Evolutionary conservation across 2,797 vertebrate species (phyloP).

Genomic region (Onychomys arenicola): DNA sequence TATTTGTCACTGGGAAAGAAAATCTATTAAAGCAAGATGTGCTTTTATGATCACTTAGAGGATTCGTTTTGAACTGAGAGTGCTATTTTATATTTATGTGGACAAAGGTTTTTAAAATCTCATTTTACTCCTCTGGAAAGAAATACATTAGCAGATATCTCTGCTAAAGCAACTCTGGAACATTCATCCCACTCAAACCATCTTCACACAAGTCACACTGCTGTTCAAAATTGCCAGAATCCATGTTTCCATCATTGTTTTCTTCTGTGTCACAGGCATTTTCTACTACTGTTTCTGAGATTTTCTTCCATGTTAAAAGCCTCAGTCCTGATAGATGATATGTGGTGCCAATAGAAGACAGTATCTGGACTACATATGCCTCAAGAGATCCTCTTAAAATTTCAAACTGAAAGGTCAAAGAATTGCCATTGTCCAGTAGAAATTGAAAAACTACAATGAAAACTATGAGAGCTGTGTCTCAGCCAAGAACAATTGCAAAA

Average conservation of each 20-base stretch:
- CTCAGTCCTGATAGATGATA: conserved; percentile 55
- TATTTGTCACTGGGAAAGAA: not conserved
- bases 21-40: conserved; percentile 11
- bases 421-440: conserved; percentile 37
- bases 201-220: conserved; percentile 27
- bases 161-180: conserved; percentile 40
- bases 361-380: conserved; percentile 40
- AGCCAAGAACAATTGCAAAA: conserved; percentile 1
- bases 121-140: conserved; percentile 35
- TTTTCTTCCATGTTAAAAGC: conserved; percentile 61
- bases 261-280: not conserved
- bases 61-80: conserved; percentile 50
- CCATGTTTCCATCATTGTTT: not conserved
- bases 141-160: conserved; percentile 50
- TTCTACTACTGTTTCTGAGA: conserved; percentile 43
- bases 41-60: conserved; percentile 34
- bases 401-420: conserved; percentile 40
- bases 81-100: conserved; percentile 38
- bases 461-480: not conserved
- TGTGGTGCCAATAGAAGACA: conserved; percentile 40
- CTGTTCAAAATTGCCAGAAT: conserved; percentile 60
- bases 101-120: conserved; percentile 33
- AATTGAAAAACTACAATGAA: conserved; percentile 2
- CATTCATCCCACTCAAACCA: conserved; percentile 30
- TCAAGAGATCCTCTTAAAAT: conserved; percentile 54